A percentile compares a stretch with the other conserved stretches of the same genome.
Conservation (phyloP, 1,140 invertebrate genomes). For the Eubasilissa regina region DNA sequence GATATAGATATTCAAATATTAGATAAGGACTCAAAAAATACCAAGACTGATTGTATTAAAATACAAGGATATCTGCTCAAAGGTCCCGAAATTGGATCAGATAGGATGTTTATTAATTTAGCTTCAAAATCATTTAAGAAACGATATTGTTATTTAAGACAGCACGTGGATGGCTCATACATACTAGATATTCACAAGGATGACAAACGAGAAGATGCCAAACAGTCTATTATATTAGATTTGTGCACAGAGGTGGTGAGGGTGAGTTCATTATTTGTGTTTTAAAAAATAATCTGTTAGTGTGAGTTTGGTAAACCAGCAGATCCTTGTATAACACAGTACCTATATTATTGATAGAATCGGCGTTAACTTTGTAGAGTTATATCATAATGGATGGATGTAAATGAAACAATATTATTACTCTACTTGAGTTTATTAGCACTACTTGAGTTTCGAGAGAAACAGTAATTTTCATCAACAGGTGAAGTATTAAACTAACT, state of each 20-base stretch:
- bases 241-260: slow-evolving; percentile 91
- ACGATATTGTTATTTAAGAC: slow-evolving; percentile 89
- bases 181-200: slow-evolving; percentile 94
- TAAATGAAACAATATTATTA: too few species aligned
- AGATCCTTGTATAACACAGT: too few species aligned
- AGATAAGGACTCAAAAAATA: slow-evolving; percentile 81
- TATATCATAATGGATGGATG: too few species aligned
- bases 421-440: too few species aligned
- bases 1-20: slow-evolving; percentile 89
- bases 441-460: too few species aligned
- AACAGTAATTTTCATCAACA: too few species aligned
- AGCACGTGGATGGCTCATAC: slow-evolving; percentile 92
- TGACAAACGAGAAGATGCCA: slow-evolving; percentile 91
- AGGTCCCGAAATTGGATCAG: slow-evolving; percentile 88
- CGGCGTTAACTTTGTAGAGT: too few species aligned
- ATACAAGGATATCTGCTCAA: slow-evolving; percentile 93
- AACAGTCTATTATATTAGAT: slow-evolving; percentile 94
- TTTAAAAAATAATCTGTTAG: too few species aligned
- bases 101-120: slow-evolving; percentile 89
- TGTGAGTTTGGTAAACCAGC: too few species aligned
- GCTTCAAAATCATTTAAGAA: slow-evolving; percentile 93
- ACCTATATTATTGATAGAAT: too few species aligned
- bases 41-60: slow-evolving; percentile 81
- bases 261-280: slow-evolving; percentile 69
- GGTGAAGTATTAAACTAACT: too few species aligned